Evolutionary conservation across 2,113 vertebrate species (phyloP).

Genomic region (Xenus cinereus): DNA sequence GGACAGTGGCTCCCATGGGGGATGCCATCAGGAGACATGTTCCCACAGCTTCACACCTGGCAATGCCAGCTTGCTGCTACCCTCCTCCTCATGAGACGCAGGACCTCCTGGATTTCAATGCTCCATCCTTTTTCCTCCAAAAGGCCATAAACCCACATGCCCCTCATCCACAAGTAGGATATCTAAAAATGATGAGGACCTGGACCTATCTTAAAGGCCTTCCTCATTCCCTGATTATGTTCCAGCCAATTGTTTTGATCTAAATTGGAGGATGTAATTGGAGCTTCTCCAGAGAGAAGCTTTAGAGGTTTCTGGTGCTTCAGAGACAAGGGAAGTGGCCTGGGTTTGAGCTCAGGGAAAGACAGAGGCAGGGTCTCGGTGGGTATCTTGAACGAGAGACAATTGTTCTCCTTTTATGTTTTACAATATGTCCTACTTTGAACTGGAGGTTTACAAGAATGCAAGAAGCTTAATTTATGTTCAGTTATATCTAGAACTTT

Average conservation of each 20-base stretch:
- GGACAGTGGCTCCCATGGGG: background rate
- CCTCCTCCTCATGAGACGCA: background rate
- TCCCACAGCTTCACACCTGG: background rate
- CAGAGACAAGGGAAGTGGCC: background rate
- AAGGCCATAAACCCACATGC: accelerated
- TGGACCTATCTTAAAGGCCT: background rate
- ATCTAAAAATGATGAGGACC: background rate
- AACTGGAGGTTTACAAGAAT: background rate
- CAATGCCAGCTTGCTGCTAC: background rate
- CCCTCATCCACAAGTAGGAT: accelerated
- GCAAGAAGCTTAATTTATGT: background rate
- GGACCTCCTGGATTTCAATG: background rate
- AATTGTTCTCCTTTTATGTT: background rate
- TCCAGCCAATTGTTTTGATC: background rate
- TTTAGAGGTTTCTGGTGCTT: background rate
- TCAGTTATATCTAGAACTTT: constrained; percentile 8
- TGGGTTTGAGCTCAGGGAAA: background rate
- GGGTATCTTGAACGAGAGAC: background rate
- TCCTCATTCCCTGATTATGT: background rate
- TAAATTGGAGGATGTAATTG: background rate
- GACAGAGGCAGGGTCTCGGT: background rate
- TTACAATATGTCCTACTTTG: background rate
- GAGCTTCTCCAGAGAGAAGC: background rate
- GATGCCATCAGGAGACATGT: background rate
- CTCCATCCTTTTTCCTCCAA: background rate